Evolutionary conservation across 2,113 vertebrate genomes (phyloP), one percentile per base, ranked within the genome.

Genomic region (Phaethornis superciliosus): DNA sequence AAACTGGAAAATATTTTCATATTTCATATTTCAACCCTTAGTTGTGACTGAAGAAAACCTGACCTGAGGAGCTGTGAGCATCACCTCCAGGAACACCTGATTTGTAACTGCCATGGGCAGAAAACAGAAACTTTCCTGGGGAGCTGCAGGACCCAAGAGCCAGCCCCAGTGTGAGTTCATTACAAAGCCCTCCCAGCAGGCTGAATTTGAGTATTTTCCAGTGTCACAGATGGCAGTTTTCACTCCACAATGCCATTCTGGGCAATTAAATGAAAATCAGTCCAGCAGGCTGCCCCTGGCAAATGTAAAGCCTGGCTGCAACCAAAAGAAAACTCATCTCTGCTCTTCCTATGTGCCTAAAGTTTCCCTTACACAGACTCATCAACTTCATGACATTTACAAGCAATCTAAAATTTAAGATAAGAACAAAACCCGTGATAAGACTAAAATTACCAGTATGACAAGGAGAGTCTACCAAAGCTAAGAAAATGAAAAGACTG

Each of bases 181-280:
- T 40, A 26, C 22, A 0, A 49, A 55, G 78, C 24, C 22, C 46
- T 70, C 74, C 40, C 54, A 87, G 49, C 40, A 82, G 28, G 59
- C 37, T 30, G 15, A 85, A 80, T 30, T 0, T n/a, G 76, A 88
- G 0, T 59, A 35, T 77, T 64, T 96, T 65, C 78, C 91, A 89
- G 51, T 24, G 32, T 59, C 71, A 79, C 81, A 84, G 75, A 94
- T 74, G 85, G 68, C 52, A 69, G 37, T 77, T 82, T 89, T 69
- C 77, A 54, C 7, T 26, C 70, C 26, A 6, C 4, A 11, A 42
- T 32, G 71, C n/a, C 54, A 17, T 60, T 84, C 81, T 84, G 40
- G 30, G 56, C 30, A 87, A 89, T 95, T 87, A 94, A 76, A 85
- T 82, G 49, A 35, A 79, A 64, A 44, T 81, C 46, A 62, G 44